phyloP scores from a whole-genome alignment of 2,113 vertebrate species.

The Miniopterus natalensis region DNA sequence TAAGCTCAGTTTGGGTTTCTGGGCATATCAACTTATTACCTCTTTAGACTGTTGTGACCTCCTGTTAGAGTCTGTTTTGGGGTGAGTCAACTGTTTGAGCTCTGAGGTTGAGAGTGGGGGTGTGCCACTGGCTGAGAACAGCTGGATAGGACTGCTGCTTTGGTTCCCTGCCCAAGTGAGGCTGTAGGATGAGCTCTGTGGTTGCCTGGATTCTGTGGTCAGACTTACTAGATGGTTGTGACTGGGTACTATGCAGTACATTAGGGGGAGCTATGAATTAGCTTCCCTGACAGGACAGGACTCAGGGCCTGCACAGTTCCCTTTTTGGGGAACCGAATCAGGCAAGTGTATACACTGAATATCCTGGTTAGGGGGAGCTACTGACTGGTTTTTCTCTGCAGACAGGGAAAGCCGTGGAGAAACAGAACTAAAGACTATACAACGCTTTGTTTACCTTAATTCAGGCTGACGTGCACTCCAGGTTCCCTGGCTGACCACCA shows the following conservation, averaged over 20 bases:
- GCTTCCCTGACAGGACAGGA: neutral
- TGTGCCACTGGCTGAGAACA: neutral
- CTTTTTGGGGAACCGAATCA: neutral
- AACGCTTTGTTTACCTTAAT: neutral
- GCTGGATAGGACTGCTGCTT: neutral
- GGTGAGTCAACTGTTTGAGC: neutral
- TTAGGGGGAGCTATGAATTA: neutral
- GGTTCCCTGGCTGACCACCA: neutral
- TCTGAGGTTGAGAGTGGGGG: neutral
- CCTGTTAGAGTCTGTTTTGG: neutral
- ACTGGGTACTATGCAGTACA: neutral
- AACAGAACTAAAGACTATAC: neutral
- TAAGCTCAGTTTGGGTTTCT: neutral
- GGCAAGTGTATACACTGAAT: neutral
- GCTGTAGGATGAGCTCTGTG: neutral
- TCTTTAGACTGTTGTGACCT: neutral
- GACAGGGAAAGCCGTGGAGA: no score
- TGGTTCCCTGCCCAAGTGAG: neutral
- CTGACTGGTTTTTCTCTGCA: no score
- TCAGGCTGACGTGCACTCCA: neutral
- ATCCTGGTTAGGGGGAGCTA: neutral
- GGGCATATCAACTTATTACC: neutral
- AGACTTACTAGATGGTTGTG: neutral
- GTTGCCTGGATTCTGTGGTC: neutral
- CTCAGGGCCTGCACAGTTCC: neutral